Percentiles rank a stretch among this genome's conserved stretches.
These are phyloP conservation scores for Apodemus agrarius DNA, from an alignment of 2,797 vertebrate species.

Conservation along the genomic window DNA sequence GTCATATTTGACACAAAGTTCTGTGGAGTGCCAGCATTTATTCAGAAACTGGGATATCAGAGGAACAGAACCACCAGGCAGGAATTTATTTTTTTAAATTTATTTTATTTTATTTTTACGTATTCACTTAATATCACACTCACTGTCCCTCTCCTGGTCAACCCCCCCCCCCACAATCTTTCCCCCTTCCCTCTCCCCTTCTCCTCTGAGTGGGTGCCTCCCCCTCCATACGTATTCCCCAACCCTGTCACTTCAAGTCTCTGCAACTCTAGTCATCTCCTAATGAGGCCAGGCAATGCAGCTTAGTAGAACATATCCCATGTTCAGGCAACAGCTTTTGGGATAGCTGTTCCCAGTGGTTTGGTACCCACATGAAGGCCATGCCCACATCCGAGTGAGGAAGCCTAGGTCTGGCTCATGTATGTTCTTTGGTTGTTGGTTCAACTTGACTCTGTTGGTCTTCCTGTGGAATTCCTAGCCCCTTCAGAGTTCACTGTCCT, in stretches of 20 bases:
- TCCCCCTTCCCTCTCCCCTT: background rate
- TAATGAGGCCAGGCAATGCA: background rate
- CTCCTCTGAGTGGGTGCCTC: background rate
- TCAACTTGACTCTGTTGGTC: background rate
- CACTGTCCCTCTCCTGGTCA: background rate
- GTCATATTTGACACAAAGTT: background rate
- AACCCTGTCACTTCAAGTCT: background rate
- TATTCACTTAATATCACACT: background rate
- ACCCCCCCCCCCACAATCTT: too few species aligned
- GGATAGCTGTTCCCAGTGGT: background rate
- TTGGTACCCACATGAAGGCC: background rate
- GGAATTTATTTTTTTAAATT: background rate
- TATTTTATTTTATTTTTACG: background rate
- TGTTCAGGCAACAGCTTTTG: background rate
- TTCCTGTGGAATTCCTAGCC: background rate
- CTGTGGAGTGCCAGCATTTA: background rate
- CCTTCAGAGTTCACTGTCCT: background rate
- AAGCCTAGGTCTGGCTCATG: background rate
- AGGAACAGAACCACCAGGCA: constrained; percentile 17
- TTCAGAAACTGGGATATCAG: background rate
- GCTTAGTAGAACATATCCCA: background rate
- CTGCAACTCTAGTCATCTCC: background rate
- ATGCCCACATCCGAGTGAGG: background rate
- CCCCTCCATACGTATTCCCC: too few species aligned
- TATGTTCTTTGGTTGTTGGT: background rate